These are phyloP conservation scores for Labia minor DNA, from an alignment of 2,888 invertebrate species.

Conservation along the genomic window DNA sequence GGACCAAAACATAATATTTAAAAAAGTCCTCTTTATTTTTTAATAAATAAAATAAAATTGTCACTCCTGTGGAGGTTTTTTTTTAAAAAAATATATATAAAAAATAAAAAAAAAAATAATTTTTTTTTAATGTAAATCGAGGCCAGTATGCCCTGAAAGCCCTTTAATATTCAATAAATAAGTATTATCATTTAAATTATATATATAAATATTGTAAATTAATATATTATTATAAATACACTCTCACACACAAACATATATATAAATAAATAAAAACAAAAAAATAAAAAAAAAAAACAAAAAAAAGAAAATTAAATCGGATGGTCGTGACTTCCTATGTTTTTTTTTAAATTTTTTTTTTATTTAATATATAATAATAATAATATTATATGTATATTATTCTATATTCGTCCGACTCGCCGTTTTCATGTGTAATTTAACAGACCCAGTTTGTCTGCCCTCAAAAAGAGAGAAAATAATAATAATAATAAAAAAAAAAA, in stretches of 20 bases:
- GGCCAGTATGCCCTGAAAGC: not conserved
- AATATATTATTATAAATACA: constrained; percentile 19
- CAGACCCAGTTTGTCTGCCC: constrained; percentile 25
- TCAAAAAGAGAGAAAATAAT: too few relatives aligned
- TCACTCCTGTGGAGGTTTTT: not conserved
- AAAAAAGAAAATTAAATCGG: too few relatives aligned
- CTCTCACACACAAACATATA: not conserved
- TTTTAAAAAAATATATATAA: too few relatives aligned
- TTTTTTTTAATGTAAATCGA: not conserved
- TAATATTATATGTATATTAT: too few relatives aligned
- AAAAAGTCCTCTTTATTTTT: not conserved
- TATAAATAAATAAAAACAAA: constrained; percentile 17
- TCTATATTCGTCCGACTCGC: constrained; percentile 23
- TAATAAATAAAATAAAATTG: not conserved
- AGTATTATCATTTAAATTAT: not conserved
- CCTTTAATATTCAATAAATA: not conserved
- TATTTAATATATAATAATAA: too few relatives aligned
- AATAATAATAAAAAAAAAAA: too few relatives aligned
- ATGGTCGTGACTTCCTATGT: constrained; percentile 29
- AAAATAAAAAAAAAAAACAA: too few relatives aligned
- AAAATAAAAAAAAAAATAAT: not conserved
- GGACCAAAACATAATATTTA: not conserved
- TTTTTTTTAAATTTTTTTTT: too few relatives aligned
- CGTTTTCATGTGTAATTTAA: constrained; percentile 20
- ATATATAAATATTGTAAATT: not conserved